phyloP scores from a whole-genome alignment of 2,888 invertebrate genomes.

The Cinara cedri region DNA sequence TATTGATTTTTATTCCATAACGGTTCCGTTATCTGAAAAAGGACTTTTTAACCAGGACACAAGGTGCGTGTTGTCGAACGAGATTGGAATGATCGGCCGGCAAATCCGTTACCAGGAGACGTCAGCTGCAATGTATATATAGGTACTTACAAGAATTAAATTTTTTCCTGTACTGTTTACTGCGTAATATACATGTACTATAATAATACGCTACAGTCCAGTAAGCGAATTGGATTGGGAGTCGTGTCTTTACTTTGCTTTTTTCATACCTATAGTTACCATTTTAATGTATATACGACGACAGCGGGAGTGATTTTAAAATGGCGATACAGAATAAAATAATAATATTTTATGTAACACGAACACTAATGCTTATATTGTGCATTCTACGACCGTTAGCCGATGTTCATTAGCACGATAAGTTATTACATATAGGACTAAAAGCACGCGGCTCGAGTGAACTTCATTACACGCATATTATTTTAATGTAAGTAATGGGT shows the following conservation, averaged over 20 bases:
- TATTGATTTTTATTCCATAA: too few species aligned
- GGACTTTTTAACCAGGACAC: too few species aligned
- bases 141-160: too few species aligned
- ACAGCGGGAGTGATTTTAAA: background rate
- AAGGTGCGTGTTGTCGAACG: too few species aligned
- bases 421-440: constrained; percentile 6
- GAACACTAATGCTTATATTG: constrained; percentile 1
- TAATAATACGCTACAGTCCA: background rate
- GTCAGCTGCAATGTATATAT: too few species aligned
- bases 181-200: too few species aligned
- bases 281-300: too few species aligned
- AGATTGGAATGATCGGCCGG: too few species aligned
- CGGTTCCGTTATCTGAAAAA: too few species aligned
- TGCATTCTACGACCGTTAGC: constrained; percentile 14
- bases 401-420: constrained; percentile 34
- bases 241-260: constrained; percentile 10
- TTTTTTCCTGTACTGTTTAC: too few species aligned
- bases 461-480: background rate
- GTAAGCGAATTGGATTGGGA: constrained; percentile 14
- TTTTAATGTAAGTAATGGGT: too few species aligned
- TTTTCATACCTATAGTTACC: background rate
- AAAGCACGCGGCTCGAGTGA: constrained; percentile 7
- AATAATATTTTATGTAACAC: constrained; percentile 22
- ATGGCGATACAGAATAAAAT: background rate
- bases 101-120: too few species aligned